These are phyloP conservation scores for Orgyia antiqua DNA, from an alignment of 2,888 invertebrate species.

Conservation along the genomic window DNA sequence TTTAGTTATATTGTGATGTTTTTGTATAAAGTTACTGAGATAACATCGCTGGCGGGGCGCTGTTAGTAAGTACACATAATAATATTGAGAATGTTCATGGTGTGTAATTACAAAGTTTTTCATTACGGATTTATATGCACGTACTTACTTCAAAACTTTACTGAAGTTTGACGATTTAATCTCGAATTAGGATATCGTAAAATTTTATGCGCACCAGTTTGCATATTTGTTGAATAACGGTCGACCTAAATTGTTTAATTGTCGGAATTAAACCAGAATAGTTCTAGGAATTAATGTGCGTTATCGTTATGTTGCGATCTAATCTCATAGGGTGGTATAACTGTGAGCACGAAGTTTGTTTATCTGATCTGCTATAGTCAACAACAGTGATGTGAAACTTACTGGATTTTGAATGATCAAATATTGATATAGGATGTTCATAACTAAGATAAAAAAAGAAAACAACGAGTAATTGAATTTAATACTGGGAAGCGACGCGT, in stretches of 20 bases:
- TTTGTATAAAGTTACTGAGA: no score
- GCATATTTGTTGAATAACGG: constrained; percentile 39
- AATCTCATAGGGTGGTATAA: constrained; percentile 26
- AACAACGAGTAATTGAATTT: constrained; percentile 57
- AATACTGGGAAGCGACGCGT: constrained; percentile 43
- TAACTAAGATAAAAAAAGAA: constrained; percentile 48
- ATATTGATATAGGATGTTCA: constrained; percentile 66
- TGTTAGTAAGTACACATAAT: no score
- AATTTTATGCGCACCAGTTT: constrained; percentile 34
- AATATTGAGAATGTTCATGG: no score
- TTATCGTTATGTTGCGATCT: constrained; percentile 12
- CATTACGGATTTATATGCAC: no score
- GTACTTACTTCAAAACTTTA: constrained; percentile 17
- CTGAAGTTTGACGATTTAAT: constrained; percentile 22
- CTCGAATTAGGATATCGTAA: constrained; percentile 32
- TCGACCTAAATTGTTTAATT: constrained; percentile 43
- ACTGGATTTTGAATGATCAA: constrained; percentile 46
- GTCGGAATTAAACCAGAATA: constrained; percentile 31
- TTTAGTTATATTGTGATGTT: no score
- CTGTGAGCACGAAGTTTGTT: constrained; percentile 27
- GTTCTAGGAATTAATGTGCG: constrained; percentile 23
- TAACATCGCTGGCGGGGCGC: no score
- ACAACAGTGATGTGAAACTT: constrained; percentile 32
- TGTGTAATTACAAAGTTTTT: no score
- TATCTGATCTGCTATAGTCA: constrained; percentile 24